Evolutionary conservation across 2,888 invertebrate genomes (phyloP).

Genomic region (Drosophila mercatorum): DNA sequence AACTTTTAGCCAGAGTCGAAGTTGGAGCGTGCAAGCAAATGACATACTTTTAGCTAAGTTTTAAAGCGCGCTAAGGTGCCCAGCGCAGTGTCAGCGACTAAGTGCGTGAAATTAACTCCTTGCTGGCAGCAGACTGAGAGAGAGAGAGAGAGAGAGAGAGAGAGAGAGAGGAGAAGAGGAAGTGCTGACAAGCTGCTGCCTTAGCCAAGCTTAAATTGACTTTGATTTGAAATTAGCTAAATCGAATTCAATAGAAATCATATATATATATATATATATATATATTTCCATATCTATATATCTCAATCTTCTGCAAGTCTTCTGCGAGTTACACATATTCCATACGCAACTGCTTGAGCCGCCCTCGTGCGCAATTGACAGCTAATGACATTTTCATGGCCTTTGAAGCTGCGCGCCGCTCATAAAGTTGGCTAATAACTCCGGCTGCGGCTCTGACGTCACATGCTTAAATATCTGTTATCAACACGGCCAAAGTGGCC

Average conservation of each 20-base stretch:
- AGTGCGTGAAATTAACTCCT: slow-evolving; percentile 53
- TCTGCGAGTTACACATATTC: too few species aligned
- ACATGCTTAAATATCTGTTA: background rate
- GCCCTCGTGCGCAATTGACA: background rate
- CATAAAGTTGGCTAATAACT: slow-evolving; percentile 3
- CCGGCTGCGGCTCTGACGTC: background rate
- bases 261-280: too few species aligned
- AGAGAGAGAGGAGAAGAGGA: background rate
- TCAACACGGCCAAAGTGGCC: background rate
- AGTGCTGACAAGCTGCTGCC: too few species aligned
- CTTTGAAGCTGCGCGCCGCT: background rate
- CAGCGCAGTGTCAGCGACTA: slow-evolving; percentile 36
- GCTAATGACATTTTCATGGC: background rate
- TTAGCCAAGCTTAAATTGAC: too few species aligned
- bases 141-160: background rate
- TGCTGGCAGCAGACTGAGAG: background rate
- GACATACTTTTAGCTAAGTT: slow-evolving; percentile 41
- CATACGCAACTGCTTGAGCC: background rate
- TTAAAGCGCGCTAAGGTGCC: slow-evolving; percentile 43
- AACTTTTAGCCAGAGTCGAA: slow-evolving; percentile 25
- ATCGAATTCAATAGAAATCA: too few species aligned
- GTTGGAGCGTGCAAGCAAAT: slow-evolving; percentile 25
- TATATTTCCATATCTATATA: too few species aligned
- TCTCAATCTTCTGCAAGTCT: too few species aligned
- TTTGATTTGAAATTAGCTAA: too few species aligned